Conservation (phyloP, 2,888 invertebrate species). For the Hermaeophaga mercurialis region DNA sequence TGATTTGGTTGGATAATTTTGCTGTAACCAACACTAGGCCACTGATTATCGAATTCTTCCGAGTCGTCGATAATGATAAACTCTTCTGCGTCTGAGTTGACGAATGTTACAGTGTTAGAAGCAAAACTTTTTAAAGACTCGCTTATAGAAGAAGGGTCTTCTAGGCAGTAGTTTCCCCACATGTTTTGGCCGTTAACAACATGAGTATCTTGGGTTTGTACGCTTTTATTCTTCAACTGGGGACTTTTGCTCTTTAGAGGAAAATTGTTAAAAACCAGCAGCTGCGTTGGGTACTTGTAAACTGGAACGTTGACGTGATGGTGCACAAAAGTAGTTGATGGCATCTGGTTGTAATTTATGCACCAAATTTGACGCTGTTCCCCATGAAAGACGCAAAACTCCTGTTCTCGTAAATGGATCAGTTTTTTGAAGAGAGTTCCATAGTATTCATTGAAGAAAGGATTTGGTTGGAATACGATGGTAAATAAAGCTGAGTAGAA, state of each 20-base stretch:
- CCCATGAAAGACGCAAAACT: conserved; percentile 2
- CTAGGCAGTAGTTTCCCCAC: conserved; percentile 2
- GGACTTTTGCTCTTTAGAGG: background rate
- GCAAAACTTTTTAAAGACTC: conserved; percentile 21
- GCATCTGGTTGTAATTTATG: conserved; percentile 34
- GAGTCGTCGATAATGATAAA: conserved; percentile 22
- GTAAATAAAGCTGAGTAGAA: conserved; percentile 37
- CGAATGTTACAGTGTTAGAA: background rate
- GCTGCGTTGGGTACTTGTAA: conserved; percentile 26
- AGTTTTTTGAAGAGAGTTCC: conserved; percentile 36
- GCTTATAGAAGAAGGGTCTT: conserved; percentile 13
- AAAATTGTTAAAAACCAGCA: conserved; percentile 20
- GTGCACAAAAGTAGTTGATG: conserved; percentile 35
- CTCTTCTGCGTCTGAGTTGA: background rate
- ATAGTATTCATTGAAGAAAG: conserved; percentile 39
- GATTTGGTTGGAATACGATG: conserved; percentile 40
- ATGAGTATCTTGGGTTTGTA: conserved; percentile 10
- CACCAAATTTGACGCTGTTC: conserved; percentile 24
- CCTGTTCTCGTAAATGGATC: conserved; percentile 26
- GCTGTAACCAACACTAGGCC: conserved; percentile 24
- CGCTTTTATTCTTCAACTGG: conserved; percentile 14
- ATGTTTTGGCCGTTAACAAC: background rate
- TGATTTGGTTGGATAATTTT: conserved; percentile 7
- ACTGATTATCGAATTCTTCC: conserved; percentile 29
- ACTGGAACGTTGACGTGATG: conserved; percentile 37